phyloP scores from a whole-genome alignment of 2,797 vertebrate species.

The Phylloscopus collybita region DNA sequence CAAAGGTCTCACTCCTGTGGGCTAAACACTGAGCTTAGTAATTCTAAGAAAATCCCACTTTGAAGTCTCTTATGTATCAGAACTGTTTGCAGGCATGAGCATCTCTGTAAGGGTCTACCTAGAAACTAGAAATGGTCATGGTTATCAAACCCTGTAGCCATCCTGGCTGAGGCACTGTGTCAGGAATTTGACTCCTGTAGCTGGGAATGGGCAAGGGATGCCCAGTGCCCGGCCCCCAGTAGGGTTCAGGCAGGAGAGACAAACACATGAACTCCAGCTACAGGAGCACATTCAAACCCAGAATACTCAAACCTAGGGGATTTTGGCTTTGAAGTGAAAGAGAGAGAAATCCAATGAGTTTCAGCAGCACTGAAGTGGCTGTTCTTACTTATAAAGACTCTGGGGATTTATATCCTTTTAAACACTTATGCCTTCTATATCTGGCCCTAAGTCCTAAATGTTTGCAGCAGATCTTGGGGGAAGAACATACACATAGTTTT shows the following conservation, averaged over 20 bases:
- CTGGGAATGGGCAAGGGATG: background rate
- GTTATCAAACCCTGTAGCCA: background rate
- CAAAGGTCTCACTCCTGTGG: background rate
- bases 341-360: background rate
- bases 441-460: background rate
- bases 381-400: background rate
- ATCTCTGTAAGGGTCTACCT: background rate
- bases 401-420: background rate
- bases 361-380: background rate
- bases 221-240: fast-evolving
- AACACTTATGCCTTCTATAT: background rate
- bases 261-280: background rate
- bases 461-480: background rate
- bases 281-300: background rate
- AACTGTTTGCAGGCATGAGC: background rate
- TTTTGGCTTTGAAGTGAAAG: background rate
- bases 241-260: background rate
- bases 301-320: background rate
- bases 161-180: background rate
- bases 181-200: background rate
- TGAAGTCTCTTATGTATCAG: background rate
- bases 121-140: background rate
- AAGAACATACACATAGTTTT: background rate
- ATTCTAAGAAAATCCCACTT: background rate
- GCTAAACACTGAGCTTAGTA: background rate